These are phyloP conservation scores for Rhorus exstirpatorius DNA, from an alignment of 2,888 invertebrate species.

Conservation along the genomic window DNA sequence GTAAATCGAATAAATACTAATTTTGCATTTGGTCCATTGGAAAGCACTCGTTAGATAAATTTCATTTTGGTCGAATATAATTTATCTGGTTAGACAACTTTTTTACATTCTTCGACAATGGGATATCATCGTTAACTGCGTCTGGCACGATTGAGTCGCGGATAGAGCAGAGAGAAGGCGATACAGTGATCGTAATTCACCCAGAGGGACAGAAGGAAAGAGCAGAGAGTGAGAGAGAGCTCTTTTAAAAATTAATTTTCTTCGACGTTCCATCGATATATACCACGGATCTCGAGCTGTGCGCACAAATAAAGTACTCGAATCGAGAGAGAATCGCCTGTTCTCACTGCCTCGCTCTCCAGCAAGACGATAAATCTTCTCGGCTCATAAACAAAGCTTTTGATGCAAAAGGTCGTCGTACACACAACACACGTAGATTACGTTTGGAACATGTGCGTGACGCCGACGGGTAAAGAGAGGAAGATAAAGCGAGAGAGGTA, in stretches of 20 bases:
- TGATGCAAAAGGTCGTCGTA: slow-evolving; percentile 82
- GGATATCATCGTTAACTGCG: slow-evolving; percentile 23
- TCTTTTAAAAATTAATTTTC: slow-evolving; percentile 76
- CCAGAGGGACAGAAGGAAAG: too few species aligned
- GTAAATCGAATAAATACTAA: too few species aligned
- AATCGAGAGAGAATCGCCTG: slow-evolving; percentile 21
- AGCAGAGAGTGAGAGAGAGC: too few species aligned
- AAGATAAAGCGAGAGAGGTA: slow-evolving; percentile 52
- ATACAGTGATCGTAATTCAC: slow-evolving; percentile 73
- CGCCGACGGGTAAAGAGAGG: slow-evolving; percentile 73
- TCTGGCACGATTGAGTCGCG: slow-evolving; percentile 41
- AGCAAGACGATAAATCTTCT: slow-evolving; percentile 81
- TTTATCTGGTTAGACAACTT: too few species aligned
- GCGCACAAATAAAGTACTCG: slow-evolving; percentile 54
- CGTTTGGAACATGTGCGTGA: slow-evolving; percentile 84
- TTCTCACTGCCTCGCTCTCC: slow-evolving; percentile 68
- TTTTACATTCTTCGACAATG: not conserved
- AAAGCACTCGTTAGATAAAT: too few species aligned
- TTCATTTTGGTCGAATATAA: too few species aligned
- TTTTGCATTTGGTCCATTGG: too few species aligned
- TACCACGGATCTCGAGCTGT: slow-evolving; percentile 52
- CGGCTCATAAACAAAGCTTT: slow-evolving; percentile 84
- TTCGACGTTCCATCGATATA: slow-evolving; percentile 68
- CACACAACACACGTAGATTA: slow-evolving; percentile 62
- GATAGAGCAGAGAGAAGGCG: slow-evolving; percentile 51